These are phyloP conservation scores for Rhagoletis pomonella DNA, from an alignment of 1,140 invertebrate genomes.

Conservation along the genomic window DNA sequence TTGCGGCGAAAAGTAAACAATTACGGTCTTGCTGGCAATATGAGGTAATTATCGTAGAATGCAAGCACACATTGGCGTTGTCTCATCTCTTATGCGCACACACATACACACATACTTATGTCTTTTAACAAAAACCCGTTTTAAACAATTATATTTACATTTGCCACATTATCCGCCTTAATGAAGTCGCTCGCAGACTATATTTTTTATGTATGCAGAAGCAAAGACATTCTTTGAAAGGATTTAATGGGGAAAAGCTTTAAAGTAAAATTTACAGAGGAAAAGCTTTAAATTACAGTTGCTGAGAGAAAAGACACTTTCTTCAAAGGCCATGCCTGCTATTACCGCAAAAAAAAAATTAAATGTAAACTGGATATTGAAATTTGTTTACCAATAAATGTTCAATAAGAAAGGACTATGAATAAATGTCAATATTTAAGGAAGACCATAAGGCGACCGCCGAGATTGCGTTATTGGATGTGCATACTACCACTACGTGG, in stretches of 20 bases:
- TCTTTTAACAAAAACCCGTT: not conserved
- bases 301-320: no score
- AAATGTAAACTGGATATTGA: no score
- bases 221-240: not conserved
- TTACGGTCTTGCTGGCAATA: slow-evolving; percentile 46
- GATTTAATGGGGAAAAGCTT: not conserved
- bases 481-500: no score
- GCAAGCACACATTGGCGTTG: slow-evolving; percentile 35
- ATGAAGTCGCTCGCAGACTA: not conserved
- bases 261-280: not conserved
- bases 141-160: slow-evolving; percentile 24
- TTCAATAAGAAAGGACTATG: no score
- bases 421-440: no score
- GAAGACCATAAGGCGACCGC: no score
- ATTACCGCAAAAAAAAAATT: no score
- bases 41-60: slow-evolving; percentile 50
- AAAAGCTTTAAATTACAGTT: no score
- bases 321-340: no score
- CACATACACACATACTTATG: not conserved
- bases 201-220: not conserved
- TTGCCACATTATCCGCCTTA: slow-evolving; percentile 26
- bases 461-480: no score
- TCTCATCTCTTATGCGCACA: slow-evolving; percentile 29
- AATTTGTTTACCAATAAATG: no score
- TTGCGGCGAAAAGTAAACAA: slow-evolving; percentile 48